Base-by-base conservation (phyloP, 2,797 vertebrate species). In the Acridotheres tristis region DNA sequence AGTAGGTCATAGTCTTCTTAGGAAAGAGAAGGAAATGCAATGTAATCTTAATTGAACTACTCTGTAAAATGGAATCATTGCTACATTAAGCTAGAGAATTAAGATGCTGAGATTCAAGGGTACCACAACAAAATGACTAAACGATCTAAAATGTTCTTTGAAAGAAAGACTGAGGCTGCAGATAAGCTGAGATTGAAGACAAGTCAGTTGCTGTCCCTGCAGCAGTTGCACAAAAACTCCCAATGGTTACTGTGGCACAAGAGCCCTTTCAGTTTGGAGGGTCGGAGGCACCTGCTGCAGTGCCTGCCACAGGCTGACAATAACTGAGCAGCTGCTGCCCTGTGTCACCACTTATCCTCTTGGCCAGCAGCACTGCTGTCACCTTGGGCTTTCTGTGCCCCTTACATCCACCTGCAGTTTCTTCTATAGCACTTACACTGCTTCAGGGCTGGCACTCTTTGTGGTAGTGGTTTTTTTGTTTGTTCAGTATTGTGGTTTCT, bases 261-360 rank as follows among this genome's bases (percentile, higher is more conserved):
- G 85, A 91, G 87, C 87, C 76, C 85, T 93, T 96, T 93, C 69
- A 81, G 73, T 66, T 20, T 51, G 87, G 68, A 92, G 92, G 67
- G 9, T 36, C 1, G 21, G 63, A 85, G 89, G 5, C 92, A 94
- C 92, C 93, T 95, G 94, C 95, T 90, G 75, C 21, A 65, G 40
- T 77, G 92, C 81, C 67, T 73, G 84, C 86, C 67, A 57, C 18
- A 12, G 26, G 21, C 47, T 47, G 58, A 92, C 85, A 96, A 32
- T 85, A 27, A 85, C 18, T 11, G 13, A 95, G 92, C 95, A 96
- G 89, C 95, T 95, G 94, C 58, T 94, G 93, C 75, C 43, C 75
- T 68, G 54, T 68, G 68, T 71, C 51, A 11, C 58, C 48, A 27
- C 78, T 94, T 74, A 87, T 26, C 75, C 85, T 65, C 68, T 88